A percentile compares a stretch with the other conserved stretches of the same genome.
These are phyloP conservation scores for Onychostruthus taczanowskii DNA, from an alignment of 2,113 vertebrate species.

Conservation along the genomic window DNA sequence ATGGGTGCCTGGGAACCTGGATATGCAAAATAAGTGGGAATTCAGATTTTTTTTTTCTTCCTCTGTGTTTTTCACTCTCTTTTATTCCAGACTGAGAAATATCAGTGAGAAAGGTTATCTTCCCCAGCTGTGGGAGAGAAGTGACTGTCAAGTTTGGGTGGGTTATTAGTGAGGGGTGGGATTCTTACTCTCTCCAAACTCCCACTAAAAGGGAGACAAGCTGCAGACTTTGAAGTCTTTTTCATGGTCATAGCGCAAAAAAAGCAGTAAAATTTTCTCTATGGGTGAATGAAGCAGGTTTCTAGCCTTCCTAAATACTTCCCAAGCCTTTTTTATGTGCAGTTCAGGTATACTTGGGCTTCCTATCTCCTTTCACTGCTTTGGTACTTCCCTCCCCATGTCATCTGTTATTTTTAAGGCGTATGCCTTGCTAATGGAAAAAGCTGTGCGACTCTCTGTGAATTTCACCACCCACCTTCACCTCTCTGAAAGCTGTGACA, in stretches of 20 bases:
- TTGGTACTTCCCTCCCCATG: neutral
- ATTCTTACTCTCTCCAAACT: neutral
- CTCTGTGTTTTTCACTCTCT: neutral
- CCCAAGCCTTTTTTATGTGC: neutral
- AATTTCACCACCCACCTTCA: neutral
- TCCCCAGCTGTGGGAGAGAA: neutral
- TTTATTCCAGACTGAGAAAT: constrained; percentile 1
- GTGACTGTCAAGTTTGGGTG: neutral
- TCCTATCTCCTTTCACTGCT: neutral
- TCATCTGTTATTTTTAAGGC: neutral
- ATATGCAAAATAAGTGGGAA: constrained; percentile 64
- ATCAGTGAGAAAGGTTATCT: constrained; percentile 10
- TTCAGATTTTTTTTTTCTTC: neutral
- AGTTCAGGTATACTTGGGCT: neutral
- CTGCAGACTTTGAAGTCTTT: neutral
- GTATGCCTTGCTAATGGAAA: neutral
- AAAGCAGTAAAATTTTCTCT: neutral
- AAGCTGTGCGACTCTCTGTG: neutral
- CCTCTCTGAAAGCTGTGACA: neutral
- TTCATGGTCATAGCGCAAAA: neutral
- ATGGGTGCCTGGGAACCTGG: constrained; percentile 63
- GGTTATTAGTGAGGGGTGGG: neutral
- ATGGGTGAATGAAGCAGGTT: neutral
- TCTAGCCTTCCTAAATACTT: neutral
- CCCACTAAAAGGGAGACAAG: neutral